These are phyloP conservation scores for Pogonocichla stellata DNA, from an alignment of 2,113 vertebrate genomes.

Conservation along the genomic window DNA sequence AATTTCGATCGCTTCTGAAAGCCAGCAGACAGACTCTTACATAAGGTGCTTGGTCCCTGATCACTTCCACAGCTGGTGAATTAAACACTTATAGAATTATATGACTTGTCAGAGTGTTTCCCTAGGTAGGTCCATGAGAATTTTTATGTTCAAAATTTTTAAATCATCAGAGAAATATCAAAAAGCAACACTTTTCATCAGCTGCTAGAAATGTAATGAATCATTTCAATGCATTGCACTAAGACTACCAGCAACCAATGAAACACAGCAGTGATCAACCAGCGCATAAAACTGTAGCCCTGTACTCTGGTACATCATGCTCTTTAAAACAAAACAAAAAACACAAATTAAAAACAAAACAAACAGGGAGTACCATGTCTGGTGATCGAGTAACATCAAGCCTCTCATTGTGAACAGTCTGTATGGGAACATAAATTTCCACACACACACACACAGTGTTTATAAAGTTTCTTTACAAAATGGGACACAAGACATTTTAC, in stretches of 20 bases:
- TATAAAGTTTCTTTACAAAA: background rate
- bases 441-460: background rate
- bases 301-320: background rate
- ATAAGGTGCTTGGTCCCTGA: background rate
- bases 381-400: background rate
- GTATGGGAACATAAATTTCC: background rate
- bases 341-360: background rate
- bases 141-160: background rate
- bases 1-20: constrained; percentile 35
- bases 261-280: background rate
- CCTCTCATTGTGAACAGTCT: background rate
- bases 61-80: background rate
- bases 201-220: background rate
- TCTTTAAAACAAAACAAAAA: background rate
- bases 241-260: background rate
- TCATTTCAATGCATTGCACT: background rate
- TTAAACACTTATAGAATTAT: background rate
- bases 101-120: background rate
- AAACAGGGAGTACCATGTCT: background rate
- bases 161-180: background rate
- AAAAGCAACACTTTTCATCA: background rate
- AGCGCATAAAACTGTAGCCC: background rate
- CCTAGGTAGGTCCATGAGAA: background rate
- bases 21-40: constrained; percentile 5
- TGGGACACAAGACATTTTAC: background rate